Evolutionary conservation across 2,888 invertebrate genomes (phyloP), one percentile per base, ranked within the genome.

Genomic region (Amiota minor): DNA sequence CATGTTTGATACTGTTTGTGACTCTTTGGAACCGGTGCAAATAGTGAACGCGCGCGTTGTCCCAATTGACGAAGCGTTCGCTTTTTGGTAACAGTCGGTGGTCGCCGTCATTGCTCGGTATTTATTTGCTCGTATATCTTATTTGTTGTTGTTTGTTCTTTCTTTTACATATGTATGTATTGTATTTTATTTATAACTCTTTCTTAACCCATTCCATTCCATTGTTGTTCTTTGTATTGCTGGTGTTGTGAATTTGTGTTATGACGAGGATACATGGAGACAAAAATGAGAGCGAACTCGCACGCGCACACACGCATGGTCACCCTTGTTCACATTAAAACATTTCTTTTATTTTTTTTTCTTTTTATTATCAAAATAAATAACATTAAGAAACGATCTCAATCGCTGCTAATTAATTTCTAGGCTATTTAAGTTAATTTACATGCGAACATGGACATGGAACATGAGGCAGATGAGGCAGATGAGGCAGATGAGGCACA

Each of bases 351-450:
- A 2, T 35, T 35, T 35, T 35, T 23, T 3, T 23, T 35, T 35
- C 6, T 35, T 35, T 35, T 83, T 83, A 85, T 83, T 83, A 85
- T 84, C 84, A 76, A 74, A 68, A 35, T 35, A 35, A 35, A 35
- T 35, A 35, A 35, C 6, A 35, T 35, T 35, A 35, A 35, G 35
- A 35, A 35, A 71, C 75, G 80, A 85, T 85, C 85, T 85, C 82
- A 85, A 83, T 83, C 83, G 85, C 82, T 82, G 83, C 84, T 83
- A 83, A 83, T 85, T 83, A 83, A 83, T 83, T 84, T 85, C 85
- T 85, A 85, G 84, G 78, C 81, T 85, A 85, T 83, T 83, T 81
- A 82, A 82, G 82, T 81, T 84, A 79, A 84, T 84, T 84, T 84
- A 85, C 85, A 85, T 84, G 78, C 80, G 77, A 76, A 56, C 10